These are phyloP conservation scores for Tonatia bakeri DNA, from an alignment of 2,113 vertebrate genomes.

Conservation along the genomic window DNA sequence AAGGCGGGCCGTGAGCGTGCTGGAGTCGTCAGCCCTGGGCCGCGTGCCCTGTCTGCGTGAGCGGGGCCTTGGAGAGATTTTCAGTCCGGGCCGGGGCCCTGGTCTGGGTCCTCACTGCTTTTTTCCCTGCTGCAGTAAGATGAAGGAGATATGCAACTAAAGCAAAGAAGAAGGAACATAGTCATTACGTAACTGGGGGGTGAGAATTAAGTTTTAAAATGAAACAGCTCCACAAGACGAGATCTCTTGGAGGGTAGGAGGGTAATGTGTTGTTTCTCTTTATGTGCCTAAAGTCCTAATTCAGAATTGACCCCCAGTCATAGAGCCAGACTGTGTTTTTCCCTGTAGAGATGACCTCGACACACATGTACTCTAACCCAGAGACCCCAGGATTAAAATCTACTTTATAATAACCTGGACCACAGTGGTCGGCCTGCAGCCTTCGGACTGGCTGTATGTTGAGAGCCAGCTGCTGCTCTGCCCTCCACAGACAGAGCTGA, in stretches of 20 bases:
- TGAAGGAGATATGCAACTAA: background rate
- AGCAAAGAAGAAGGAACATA: background rate
- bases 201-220: background rate
- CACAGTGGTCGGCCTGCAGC: background rate
- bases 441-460: background rate
- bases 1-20: background rate
- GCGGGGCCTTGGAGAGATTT: background rate
- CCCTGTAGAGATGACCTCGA: background rate
- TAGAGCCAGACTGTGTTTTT: background rate
- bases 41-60: rapidly evolving
- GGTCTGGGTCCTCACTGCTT: background rate
- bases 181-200: background rate
- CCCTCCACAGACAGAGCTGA: background rate
- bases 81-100: background rate
- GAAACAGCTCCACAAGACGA: background rate
- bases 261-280: background rate
- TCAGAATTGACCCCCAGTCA: background rate
- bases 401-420: background rate
- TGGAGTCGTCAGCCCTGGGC: background rate
- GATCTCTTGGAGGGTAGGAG: background rate
- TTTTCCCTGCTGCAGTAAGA: background rate
- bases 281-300: background rate
- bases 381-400: background rate
- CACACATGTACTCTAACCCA: background rate
- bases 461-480: background rate